These are phyloP conservation scores for Channallabes apus DNA, from an alignment of 2,797 vertebrate genomes.

Conservation along the genomic window DNA sequence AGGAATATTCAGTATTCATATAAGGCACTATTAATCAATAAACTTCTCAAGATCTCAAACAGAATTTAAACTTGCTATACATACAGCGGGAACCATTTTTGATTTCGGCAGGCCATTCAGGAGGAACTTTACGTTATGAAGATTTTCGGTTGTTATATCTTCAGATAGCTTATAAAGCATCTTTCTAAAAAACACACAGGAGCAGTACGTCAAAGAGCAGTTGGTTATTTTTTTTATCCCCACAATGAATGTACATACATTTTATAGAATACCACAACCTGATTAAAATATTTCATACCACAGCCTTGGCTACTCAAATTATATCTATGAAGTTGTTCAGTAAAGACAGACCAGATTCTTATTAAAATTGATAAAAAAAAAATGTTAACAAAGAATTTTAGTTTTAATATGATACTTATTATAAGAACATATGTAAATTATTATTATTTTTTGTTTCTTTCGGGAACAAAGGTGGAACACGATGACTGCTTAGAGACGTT, in stretches of 20 bases:
- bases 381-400: too few species aligned
- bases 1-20: not conserved
- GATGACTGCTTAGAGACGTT: not conserved
- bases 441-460: not conserved
- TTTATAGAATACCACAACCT: not conserved
- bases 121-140: constrained; percentile 67
- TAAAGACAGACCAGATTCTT: not conserved
- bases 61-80: constrained; percentile 35
- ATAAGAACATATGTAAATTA: not conserved
- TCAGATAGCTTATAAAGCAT: constrained; percentile 69
- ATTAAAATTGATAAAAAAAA: too few species aligned
- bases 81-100: constrained; percentile 63
- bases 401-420: not conserved
- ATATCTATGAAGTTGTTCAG: not conserved
- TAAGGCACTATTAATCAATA: not conserved
- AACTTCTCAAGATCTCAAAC: not conserved
- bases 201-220: not conserved
- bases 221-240: not conserved
- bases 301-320: not conserved
- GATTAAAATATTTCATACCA: not conserved
- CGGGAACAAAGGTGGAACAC: not conserved
- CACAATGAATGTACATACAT: not conserved
- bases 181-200: constrained; percentile 60
- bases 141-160: constrained; percentile 57
- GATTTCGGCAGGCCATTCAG: constrained; percentile 54